A percentile compares a stretch with the other conserved stretches of the same genome.
Conservation (phyloP, 2,797 vertebrate genomes). For the Emys orbicularis region DNA sequence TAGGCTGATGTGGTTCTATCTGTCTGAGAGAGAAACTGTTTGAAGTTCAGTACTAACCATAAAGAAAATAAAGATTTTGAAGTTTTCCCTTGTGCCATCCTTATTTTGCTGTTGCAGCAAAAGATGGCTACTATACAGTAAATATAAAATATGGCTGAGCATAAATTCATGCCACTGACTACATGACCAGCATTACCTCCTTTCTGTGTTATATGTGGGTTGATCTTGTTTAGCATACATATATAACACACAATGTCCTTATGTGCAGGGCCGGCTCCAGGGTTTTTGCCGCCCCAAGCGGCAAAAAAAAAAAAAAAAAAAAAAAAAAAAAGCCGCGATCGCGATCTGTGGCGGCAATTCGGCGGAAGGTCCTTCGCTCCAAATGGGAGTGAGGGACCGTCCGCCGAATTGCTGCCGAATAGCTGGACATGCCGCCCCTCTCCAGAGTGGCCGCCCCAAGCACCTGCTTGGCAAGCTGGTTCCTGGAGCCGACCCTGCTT, state of each 20-base stretch:
- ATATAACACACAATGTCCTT: background rate
- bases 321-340: no score
- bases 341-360: no score
- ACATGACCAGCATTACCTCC: background rate
- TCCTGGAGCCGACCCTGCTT: background rate
- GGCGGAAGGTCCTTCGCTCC: no score
- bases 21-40: background rate
- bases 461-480: no score
- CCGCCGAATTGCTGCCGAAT: no score
- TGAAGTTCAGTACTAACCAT: background rate
- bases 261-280: no score
- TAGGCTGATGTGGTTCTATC: background rate
- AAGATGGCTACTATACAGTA: background rate
- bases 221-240: background rate
- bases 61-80: background rate
- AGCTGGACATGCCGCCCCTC: no score
- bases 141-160: background rate
- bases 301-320: no score
- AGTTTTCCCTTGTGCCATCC: background rate
- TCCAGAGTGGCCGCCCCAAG: no score
- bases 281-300: no score
- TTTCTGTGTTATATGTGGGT: background rate
- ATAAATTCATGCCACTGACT: background rate
- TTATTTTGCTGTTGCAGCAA: accelerated
- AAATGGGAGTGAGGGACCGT: no score